phyloP scores from a whole-genome alignment of 2,797 vertebrate genomes.

The Menidia menidia region DNA sequence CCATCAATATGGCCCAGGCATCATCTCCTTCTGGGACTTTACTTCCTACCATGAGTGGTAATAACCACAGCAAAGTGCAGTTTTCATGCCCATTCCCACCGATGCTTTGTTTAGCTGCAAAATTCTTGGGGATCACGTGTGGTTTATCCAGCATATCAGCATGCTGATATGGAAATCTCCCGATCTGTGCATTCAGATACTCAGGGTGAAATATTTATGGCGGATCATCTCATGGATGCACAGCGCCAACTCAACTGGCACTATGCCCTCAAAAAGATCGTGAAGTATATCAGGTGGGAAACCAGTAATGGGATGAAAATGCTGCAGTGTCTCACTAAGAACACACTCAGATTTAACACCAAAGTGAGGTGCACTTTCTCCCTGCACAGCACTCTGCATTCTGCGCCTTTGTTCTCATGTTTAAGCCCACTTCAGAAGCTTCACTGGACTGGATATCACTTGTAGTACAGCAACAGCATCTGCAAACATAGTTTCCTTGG shows the following conservation, averaged over 20 bases:
- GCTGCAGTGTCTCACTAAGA: neutral
- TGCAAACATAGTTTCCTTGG: neutral
- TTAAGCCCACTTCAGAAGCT: constrained; percentile 2
- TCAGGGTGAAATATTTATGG: constrained; percentile 3
- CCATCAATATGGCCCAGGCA: constrained; percentile 39
- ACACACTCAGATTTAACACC: neutral
- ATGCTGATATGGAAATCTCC: constrained; percentile 17
- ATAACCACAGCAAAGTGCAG: constrained; percentile 34
- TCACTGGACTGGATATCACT: neutral
- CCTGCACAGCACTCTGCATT: constrained; percentile 9
- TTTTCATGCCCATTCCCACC: constrained; percentile 51
- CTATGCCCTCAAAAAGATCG: constrained; percentile 12
- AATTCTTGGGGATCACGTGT: constrained; percentile 18
- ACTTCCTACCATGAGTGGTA: constrained; percentile 31
- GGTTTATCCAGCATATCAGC: constrained; percentile 17
- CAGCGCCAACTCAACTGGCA: neutral
- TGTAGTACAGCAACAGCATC: neutral
- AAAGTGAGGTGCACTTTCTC: neutral
- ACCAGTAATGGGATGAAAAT: constrained; percentile 1
- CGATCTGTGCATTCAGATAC: constrained; percentile 3
- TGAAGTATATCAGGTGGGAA: no score
- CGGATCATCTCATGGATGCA: constrained; percentile 3
- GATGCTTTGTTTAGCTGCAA: constrained; percentile 27
- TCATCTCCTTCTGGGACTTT: constrained; percentile 40
- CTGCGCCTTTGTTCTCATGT: constrained; percentile 2